These are phyloP conservation scores for Cisticola juncidis DNA, from an alignment of 2,113 vertebrate genomes.

Conservation along the genomic window DNA sequence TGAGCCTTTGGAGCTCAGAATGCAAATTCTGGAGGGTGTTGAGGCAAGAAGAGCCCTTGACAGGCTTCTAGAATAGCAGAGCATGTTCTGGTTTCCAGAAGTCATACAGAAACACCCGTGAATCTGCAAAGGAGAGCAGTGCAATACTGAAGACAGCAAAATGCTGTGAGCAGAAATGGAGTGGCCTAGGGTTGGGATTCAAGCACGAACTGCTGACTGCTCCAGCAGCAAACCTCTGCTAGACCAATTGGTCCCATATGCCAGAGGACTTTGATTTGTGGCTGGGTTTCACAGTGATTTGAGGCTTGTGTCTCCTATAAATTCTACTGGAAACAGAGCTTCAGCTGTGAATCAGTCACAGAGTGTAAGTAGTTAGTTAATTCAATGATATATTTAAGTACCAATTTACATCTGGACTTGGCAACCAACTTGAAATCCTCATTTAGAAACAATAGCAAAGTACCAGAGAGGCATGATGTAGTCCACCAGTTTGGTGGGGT, in stretches of 20 bases:
- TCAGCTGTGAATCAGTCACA: not conserved
- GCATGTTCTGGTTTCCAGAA: not conserved
- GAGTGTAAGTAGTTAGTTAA: not conserved
- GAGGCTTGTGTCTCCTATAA: not conserved
- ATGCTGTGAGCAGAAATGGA: not conserved
- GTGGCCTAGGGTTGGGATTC: not conserved
- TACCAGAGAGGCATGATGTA: not conserved
- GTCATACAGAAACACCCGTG: not conserved
- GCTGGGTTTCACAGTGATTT: not conserved
- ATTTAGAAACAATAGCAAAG: constrained; percentile 1
- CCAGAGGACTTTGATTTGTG: not conserved
- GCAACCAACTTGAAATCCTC: not conserved
- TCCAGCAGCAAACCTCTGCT: not conserved
- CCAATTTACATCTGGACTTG: constrained; percentile 9
- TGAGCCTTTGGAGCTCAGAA: not conserved
- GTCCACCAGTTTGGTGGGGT: not conserved
- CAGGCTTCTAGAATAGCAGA: not conserved
- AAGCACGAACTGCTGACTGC: not conserved
- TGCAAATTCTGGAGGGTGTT: not conserved
- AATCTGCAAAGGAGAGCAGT: not conserved
- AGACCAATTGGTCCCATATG: not conserved
- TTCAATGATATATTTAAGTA: constrained; percentile 19
- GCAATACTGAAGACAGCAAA: not conserved
- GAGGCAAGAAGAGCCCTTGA: not conserved
- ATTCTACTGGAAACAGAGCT: not conserved